A percentile compares a stretch with the other conserved stretches of the same genome.
Evolutionary conservation across 2,113 vertebrate species (phyloP).

Genomic region (Castor canadensis): DNA sequence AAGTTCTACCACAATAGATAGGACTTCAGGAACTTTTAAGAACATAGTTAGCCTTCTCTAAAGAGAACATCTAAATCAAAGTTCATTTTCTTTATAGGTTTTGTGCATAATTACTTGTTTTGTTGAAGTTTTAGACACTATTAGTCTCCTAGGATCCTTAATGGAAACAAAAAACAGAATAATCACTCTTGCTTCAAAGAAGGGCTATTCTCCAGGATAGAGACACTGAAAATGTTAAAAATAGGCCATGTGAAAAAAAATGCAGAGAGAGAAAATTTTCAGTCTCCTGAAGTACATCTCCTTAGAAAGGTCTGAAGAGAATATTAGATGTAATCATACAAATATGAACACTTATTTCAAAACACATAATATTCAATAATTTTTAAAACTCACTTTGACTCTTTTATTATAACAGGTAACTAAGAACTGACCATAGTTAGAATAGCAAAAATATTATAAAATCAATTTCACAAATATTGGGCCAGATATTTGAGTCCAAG

Average conservation of each 20-base stretch:
- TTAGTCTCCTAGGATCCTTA: conserved; percentile 12
- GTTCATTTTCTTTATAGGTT: background rate
- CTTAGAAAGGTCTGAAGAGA: background rate
- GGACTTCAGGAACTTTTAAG: conserved; percentile 28
- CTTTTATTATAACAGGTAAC: background rate
- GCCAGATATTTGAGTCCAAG: background rate
- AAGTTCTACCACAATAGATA: background rate
- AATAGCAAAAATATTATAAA: background rate
- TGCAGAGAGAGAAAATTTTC: conserved; percentile 3
- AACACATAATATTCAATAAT: background rate
- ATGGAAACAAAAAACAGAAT: conserved; percentile 3
- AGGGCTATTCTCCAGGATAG: background rate
- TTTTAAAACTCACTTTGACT: background rate
- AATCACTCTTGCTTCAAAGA: conserved; percentile 29
- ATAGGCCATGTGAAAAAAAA: background rate
- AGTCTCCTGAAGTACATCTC: background rate
- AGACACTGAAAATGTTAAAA: conserved; percentile 12
- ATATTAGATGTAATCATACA: background rate
- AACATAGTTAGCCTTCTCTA: background rate
- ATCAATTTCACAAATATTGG: background rate
- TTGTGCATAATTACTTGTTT: conserved; percentile 27
- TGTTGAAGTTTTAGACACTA: background rate
- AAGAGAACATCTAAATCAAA: conserved; percentile 6
- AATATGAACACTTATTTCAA: conserved; percentile 14
- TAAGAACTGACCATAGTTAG: background rate